Percentiles rank a stretch among this genome's conserved stretches.
These are phyloP conservation scores for Euzetes globulus DNA, from an alignment of 2,888 invertebrate genomes.

Conservation along the genomic window DNA sequence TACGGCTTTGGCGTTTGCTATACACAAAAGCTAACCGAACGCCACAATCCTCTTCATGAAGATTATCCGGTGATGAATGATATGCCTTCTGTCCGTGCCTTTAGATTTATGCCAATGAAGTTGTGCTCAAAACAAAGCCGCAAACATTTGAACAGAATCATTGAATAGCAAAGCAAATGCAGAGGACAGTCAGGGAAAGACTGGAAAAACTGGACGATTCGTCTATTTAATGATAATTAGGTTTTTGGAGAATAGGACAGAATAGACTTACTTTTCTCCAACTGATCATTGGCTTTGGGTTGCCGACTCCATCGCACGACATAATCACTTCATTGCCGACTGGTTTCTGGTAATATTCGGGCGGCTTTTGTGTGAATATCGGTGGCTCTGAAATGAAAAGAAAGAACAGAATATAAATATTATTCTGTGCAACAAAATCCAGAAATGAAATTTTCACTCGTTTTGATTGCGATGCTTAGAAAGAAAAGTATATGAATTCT, in stretches of 20 bases:
- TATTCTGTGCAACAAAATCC: background rate
- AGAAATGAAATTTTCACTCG: background rate
- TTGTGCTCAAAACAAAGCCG: background rate
- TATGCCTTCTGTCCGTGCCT: background rate
- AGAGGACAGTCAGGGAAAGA: background rate
- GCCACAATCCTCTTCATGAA: conserved; percentile 25
- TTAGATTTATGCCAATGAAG: background rate
- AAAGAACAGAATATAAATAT: conserved; percentile 45
- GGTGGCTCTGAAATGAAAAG: conserved; percentile 69
- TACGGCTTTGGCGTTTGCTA: background rate
- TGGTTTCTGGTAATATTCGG: conserved; percentile 82
- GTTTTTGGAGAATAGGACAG: background rate
- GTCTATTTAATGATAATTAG: no score
- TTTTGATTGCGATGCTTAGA: no score
- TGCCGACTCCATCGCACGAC: conserved; percentile 87
- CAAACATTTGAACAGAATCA: no score
- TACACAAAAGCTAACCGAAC: conserved; percentile 17
- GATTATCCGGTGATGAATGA: conserved; percentile 28
- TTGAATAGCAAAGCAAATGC: background rate
- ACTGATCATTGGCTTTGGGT: conserved; percentile 67
- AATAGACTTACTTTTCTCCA: conserved; percentile 75
- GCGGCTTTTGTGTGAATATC: conserved; percentile 79
- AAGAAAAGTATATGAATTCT: background rate
- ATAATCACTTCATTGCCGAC: conserved; percentile 83
- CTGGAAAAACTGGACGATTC: no score